Evolutionary conservation across 2,113 vertebrate species (phyloP), one percentile per base, ranked within the genome.

Genomic region (Malurus cyaneus): DNA sequence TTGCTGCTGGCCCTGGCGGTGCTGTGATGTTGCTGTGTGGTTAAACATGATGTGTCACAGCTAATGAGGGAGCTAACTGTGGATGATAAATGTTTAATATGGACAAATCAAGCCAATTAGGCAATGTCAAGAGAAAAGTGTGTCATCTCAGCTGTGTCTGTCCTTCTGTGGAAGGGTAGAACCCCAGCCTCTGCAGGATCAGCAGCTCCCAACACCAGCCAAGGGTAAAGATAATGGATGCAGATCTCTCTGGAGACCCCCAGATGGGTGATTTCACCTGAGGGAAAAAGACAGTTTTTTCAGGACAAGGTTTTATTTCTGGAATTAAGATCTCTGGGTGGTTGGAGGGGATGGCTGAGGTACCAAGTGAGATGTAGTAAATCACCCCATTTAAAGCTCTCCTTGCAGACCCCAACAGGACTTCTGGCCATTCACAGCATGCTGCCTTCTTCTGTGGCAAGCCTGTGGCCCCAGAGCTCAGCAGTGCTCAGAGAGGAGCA

Each of bases 21-120:
- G 34, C 60, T 79, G 77, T 32, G 56, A 4, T 80, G 34, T 54
- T 61, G 9, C 21, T 52, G 24, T 85, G 84, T 69, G 52, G 61
- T 80, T 91, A 91, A 94, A 94, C 71, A 80, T 5, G 21, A 57
- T 88, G 71, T 64, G 65, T 94, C 94, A 88, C 14, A 87, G 62
- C 61, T 87, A 82, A 86, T 39, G 74, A 77, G 72, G 71, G 70
- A 66, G 59, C 42, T 87, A 50, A 50, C 61, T 69, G 66, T 53
- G 78, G 57, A 81, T 34, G 17, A 70, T 59, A 73, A 80, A 89
- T 60, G 65, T 87, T 89, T 74, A 88, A 84, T 82, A 57, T 0
- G 18, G 89, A 70, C 88, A 95, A 83, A 94, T 46, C 81, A 77
- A 95, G 67, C 50, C 85, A 83, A 41, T 80, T 80, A 89, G 79